Evolutionary conservation across 2,888 invertebrate species (phyloP).

Genomic region (Caenorhabditis plicata): DNA sequence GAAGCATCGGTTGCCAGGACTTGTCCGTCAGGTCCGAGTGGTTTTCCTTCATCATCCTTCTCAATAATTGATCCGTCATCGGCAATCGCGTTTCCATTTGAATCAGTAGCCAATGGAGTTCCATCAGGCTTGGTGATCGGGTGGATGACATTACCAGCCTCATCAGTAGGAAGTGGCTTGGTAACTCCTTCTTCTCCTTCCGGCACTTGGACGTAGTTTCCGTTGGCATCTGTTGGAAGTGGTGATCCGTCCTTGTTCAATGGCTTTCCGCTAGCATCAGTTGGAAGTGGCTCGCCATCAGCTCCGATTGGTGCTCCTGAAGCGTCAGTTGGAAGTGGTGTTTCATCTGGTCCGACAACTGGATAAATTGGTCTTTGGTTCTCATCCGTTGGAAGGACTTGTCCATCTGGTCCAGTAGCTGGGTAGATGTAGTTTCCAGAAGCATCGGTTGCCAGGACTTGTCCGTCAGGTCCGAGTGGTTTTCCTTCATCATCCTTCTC

Average conservation of each 20-base stretch:
- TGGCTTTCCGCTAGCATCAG: slow-evolving; percentile 14
- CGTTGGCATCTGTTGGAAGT: slow-evolving; percentile 7
- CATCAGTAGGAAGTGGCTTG: slow-evolving; percentile 12
- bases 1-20: slow-evolving; percentile 6
- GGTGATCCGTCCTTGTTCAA: slow-evolving; percentile 7
- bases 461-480: slow-evolving; percentile 37
- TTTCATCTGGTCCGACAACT: slow-evolving; percentile 13
- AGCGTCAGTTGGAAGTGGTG: slow-evolving; percentile 1
- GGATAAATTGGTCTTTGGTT: slow-evolving; percentile 4
- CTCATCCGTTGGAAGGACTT: slow-evolving; percentile 7
- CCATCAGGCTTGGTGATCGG: slow-evolving; percentile 27
- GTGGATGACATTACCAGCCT: slow-evolving; percentile 13
- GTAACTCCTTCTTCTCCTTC: background rate
- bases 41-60: slow-evolving; percentile 11
- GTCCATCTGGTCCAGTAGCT: slow-evolving; percentile 11
- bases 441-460: slow-evolving; percentile 31
- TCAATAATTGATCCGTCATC: slow-evolving; percentile 9
- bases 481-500: slow-evolving; percentile 8
- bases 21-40: slow-evolving; percentile 30
- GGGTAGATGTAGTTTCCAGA: slow-evolving; percentile 26
- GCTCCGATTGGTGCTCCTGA: slow-evolving; percentile 15
- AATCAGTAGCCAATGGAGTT: slow-evolving; percentile 12
- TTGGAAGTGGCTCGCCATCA: slow-evolving; percentile 13
- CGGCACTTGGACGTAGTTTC: slow-evolving; percentile 3
- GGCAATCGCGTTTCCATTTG: slow-evolving; percentile 28